These are phyloP conservation scores for Corydoras maculifer DNA, from an alignment of 2,113 vertebrate species.

Conservation along the genomic window DNA sequence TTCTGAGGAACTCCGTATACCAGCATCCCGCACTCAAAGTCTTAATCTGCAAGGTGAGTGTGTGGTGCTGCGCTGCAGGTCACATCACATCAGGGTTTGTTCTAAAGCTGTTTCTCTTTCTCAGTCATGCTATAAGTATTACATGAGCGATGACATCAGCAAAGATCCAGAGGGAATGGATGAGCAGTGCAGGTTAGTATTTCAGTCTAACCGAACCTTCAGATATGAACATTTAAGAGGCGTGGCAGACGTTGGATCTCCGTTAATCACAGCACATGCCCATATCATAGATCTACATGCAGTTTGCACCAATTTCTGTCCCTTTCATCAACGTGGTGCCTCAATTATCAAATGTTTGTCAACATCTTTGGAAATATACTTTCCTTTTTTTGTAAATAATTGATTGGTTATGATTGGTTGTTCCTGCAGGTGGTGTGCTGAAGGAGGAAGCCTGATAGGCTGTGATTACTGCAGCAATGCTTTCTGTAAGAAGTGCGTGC, in stretches of 20 bases:
- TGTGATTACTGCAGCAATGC: conserved; percentile 98
- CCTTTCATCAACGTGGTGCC: too few relatives aligned
- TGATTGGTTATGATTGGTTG: conserved; percentile 5
- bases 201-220: too few relatives aligned
- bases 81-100: too few relatives aligned
- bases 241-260: too few relatives aligned
- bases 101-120: not conserved
- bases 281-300: too few relatives aligned
- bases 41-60: conserved; percentile 94
- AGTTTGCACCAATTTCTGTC: not conserved
- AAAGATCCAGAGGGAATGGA: conserved; percentile 96
- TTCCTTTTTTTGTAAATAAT: not conserved
- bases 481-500: conserved; percentile 97
- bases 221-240: too few relatives aligned
- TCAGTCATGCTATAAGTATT: conserved; percentile 78
- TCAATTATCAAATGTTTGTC: too few relatives aligned
- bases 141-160: conserved; percentile 97
- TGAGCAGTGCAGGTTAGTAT: conserved; percentile 87
- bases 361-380: too few relatives aligned
- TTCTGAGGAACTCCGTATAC: conserved; percentile 89
- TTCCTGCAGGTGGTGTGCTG: conserved; percentile 89
- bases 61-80: not conserved
- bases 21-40: conserved; percentile 92
- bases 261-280: too few relatives aligned
- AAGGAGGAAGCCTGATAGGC: conserved; percentile 96